Evolutionary conservation across 1,140 invertebrate species (phyloP), one percentile per base, ranked within the genome.

Genomic region (Pseudomyrmex gracilis): DNA sequence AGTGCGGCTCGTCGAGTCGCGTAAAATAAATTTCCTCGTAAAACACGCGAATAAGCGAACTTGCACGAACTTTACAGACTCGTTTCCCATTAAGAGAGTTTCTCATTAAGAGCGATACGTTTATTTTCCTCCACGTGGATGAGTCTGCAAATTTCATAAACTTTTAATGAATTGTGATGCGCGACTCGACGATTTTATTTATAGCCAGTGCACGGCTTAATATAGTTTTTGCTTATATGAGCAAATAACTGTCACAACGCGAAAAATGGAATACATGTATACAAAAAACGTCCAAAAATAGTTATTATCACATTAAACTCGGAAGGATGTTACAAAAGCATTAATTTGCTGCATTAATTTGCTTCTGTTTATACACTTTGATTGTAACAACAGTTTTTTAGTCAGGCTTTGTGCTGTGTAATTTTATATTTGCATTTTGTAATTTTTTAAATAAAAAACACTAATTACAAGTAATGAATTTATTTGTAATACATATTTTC

Each of bases 211-310:
- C n/a, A 64, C 24, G 8, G 10, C 4, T 43, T 22, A n/a, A 61
- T 12, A 13, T 47, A 43, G n/a, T 63, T 60, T 74, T 74, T 13
- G 43, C 2, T 15, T n/a, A 12, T 63, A 47, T 12, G 43, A 73
- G 20, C 24, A n/a, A 64, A 63, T 74, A 47, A 74, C 43, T 5
- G 15, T 43, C 73, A 74, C 34, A 34, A 7, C 34, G 3, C 34
- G 34, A 34, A 34, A 45, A 43, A 17, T 22, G 63, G 24, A 63
- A 20, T 22, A 43, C 10, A 43, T 12, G 45, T 15, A 15, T 55
- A n/a, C n/a, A 20, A 20, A 57, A 8, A n/a, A 17, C 17, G 17
- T 20, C 22, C 4, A 20, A 24, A 45, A 73, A 73, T 58, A 58
- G 17, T 2, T n/a, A 73, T 58, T 45, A 60, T 9, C 12, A 9